Percentiles rank a stretch among this genome's conserved stretches.
Evolutionary conservation across 2,797 vertebrate species (phyloP).

Genomic region (Hoplostethus mediterraneus): DNA sequence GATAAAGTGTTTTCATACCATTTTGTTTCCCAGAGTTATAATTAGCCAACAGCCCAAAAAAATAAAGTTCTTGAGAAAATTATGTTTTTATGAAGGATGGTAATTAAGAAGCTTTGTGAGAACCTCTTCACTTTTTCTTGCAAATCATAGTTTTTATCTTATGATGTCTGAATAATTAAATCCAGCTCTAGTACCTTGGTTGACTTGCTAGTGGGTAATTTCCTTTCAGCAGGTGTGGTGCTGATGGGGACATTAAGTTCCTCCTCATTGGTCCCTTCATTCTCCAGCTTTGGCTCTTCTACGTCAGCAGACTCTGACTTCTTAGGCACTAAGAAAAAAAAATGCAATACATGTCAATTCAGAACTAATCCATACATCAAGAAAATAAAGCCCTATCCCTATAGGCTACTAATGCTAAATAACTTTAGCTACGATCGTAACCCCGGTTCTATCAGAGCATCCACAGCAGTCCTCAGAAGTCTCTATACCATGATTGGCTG

Average conservation of each 20-base stretch:
- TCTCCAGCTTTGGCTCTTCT: slow-evolving; percentile 95
- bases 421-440: neutral
- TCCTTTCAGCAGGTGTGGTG: slow-evolving; percentile 90
- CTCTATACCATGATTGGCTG: too few species aligned
- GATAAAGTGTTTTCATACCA: neutral
- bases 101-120: neutral
- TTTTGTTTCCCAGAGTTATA: neutral
- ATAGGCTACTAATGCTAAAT: too few species aligned
- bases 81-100: neutral
- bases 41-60: neutral
- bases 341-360: neutral
- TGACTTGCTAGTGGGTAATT: slow-evolving; percentile 86
- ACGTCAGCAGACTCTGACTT: slow-evolving; percentile 93
- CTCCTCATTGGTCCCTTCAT: slow-evolving; percentile 93
- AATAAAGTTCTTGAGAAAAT: neutral
- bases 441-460: too few species aligned
- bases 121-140: neutral
- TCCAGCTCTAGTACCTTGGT: slow-evolving; percentile 86
- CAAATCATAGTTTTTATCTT: neutral
- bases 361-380: neutral
- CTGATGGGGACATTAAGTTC: slow-evolving; percentile 89
- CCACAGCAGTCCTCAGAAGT: too few species aligned
- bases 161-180: neutral
- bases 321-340: slow-evolving; percentile 87
- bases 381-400: neutral